A percentile compares a stretch with the other conserved stretches of the same genome.
phyloP scores from a whole-genome alignment of 2,113 vertebrate species.

The Clupea harengus region DNA sequence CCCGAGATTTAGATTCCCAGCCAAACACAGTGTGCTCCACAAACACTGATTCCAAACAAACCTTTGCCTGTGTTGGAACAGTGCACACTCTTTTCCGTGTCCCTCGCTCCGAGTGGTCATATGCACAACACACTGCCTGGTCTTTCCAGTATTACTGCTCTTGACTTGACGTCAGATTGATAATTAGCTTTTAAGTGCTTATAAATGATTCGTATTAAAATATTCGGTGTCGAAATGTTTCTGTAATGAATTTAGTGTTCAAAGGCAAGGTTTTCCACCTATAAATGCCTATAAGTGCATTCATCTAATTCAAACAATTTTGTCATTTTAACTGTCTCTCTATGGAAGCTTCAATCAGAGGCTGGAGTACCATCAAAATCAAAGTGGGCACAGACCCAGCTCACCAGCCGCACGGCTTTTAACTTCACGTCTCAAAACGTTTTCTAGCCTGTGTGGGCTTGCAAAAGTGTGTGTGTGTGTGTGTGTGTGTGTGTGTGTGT shows the following conservation, averaged over 20 bases:
- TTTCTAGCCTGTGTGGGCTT: conserved; percentile 15
- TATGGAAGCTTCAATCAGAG: neutral
- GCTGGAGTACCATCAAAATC: neutral
- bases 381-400: neutral
- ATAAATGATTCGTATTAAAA: neutral
- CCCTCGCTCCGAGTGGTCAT: neutral
- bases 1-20: neutral
- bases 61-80: neutral
- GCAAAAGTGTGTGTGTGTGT: conserved; percentile 19
- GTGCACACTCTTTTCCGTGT: neutral
- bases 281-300: neutral
- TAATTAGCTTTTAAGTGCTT: too few species aligned
- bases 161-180: neutral
- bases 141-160: neutral
- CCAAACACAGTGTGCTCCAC: neutral
- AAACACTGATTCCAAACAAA: neutral
- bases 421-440: neutral
- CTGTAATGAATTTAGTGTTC: neutral
- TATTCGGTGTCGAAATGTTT: neutral
- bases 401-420: neutral
- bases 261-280: neutral
- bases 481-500: conserved; percentile 18
- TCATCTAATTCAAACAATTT: neutral
- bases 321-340: neutral
- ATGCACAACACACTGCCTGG: neutral